Base-by-base conservation (phyloP, 2,888 invertebrate genomes). In the Timema cristinae region DNA sequence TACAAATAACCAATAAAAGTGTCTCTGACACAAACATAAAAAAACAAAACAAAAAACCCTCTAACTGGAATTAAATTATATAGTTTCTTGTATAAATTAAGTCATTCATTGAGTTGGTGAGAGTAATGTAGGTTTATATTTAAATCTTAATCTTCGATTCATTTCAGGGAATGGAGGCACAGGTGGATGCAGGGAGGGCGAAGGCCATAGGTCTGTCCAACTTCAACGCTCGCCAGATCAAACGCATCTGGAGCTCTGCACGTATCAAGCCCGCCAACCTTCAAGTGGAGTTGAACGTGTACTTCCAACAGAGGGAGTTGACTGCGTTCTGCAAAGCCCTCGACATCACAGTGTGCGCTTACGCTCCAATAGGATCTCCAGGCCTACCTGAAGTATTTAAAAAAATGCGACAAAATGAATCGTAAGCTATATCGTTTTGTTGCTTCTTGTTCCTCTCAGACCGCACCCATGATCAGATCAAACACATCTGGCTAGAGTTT, bases 141-240 rank as follows among this genome's bases (percentile, higher is more conserved):
- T 32, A 32, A 32, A 32, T 32, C n/a, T 32, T 32, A 32, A 32
- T 32, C 32, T 32, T 32, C 32, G 32, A 32, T 32, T 32, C 32
- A 32, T 76, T 79, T 9, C 80, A 90, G 87, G 86, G 86, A 74
- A 85, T 93, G 85, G 87, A 91, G 78, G 86, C 87, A 72, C 85
- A 91, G 78, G 90, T 91, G 48, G 85, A 87, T 50, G 84, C 84
- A 0, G 94, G 93, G 0, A 84, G 89, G 47, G 84, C 90, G 0
- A 91, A 88, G 78, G 87, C 93, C 13, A 92, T 96, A 77, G 96
- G 96, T 0, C 80, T 96, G 5, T 96, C 95, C 0, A 96, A 96
- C 81, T 90, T 94, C 80, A 94, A 91, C 80, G 83, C 83, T 49
- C 84, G 85, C 32, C 96, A 96, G 83, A 85, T 95, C 72, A 83